phyloP scores from a whole-genome alignment of 2,888 invertebrate genomes.

The Drosophila rellima region DNA sequence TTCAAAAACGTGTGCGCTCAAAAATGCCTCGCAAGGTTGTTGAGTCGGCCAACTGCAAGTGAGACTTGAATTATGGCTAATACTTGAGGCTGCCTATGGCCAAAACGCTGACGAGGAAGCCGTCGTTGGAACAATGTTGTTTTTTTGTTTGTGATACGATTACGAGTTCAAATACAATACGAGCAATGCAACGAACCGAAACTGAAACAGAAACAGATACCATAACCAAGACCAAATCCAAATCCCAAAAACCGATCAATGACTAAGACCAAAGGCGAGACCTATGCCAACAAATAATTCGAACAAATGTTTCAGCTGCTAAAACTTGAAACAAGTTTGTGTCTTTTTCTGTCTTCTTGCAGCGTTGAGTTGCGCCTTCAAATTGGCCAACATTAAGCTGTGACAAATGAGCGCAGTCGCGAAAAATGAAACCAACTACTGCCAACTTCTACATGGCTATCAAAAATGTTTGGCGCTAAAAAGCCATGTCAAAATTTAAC shows the following conservation, averaged over 20 bases:
- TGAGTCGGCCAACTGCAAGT: conserved; percentile 41
- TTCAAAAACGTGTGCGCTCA: conserved; percentile 58
- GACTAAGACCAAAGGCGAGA: conserved; percentile 53
- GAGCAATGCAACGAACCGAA: conserved; percentile 52
- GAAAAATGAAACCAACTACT: conserved; percentile 42
- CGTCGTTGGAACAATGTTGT: conserved; percentile 22
- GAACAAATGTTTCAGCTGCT: conserved; percentile 56
- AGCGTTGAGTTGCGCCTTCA: conserved; percentile 37
- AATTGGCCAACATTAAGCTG: conserved; percentile 65
- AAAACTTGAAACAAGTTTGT: conserved; percentile 68
- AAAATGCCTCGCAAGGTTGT: conserved; percentile 63
- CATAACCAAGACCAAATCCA: conserved; percentile 28
- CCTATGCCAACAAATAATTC: conserved; percentile 49
- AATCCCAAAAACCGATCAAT: conserved; percentile 37
- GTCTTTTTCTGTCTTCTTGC: conserved; percentile 12
- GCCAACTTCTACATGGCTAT: conserved; percentile 31
- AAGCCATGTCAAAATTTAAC: conserved; percentile 79
- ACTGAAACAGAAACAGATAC: conserved; percentile 18
- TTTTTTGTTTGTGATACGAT: conserved; percentile 17
- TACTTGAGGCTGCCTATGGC: conserved; percentile 14
- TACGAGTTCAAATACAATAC: conserved; percentile 47
- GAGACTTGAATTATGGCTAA: conserved; percentile 45
- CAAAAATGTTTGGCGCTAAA: conserved; percentile 67
- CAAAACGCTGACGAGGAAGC: conserved; percentile 73
- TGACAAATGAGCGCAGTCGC: conserved; percentile 68